These are phyloP conservation scores for Lytechinus pictus DNA, from an alignment of 35 echinoderm and acorn worm species.

Conservation along the genomic window DNA sequence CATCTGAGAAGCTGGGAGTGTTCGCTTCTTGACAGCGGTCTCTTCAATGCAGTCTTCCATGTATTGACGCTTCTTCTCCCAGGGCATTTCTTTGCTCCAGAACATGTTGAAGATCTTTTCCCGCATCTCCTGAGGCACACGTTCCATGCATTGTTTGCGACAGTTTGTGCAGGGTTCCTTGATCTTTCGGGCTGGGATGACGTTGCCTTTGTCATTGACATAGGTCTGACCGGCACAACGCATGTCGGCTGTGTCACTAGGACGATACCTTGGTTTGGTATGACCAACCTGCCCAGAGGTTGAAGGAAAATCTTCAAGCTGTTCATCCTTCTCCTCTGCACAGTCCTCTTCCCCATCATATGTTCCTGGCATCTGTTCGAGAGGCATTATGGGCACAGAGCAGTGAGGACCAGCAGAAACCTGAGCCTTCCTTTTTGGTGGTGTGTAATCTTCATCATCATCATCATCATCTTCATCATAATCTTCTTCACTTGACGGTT, in stretches of 20 bases:
- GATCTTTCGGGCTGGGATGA: constrained; percentile 27
- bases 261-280: constrained; percentile 4
- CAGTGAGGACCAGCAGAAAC: background rate
- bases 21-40: background rate
- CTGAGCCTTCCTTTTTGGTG: background rate
- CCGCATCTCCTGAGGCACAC: background rate
- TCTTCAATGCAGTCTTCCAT: constrained; percentile 26
- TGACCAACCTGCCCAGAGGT: background rate
- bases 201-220: constrained; percentile 6
- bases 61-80: constrained; percentile 37
- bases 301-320: background rate
- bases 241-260: constrained; percentile 25
- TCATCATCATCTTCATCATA: background rate
- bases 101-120: constrained; percentile 49
- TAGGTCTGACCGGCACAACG: constrained; percentile 28
- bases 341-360: background rate
- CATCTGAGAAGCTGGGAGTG: constrained; percentile 10
- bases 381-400: background rate
- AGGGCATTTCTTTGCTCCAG: constrained; percentile 37
- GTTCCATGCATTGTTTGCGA: constrained; percentile 26
- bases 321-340: background rate
- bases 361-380: background rate
- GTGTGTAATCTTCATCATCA: constrained; percentile 9
- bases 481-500: constrained; percentile 15
- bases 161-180: constrained; percentile 31